Percentiles rank a stretch among this genome's conserved stretches.
These are phyloP conservation scores for Ferdinandea cuprea DNA, from an alignment of 2,888 invertebrate genomes.

Conservation along the genomic window DNA sequence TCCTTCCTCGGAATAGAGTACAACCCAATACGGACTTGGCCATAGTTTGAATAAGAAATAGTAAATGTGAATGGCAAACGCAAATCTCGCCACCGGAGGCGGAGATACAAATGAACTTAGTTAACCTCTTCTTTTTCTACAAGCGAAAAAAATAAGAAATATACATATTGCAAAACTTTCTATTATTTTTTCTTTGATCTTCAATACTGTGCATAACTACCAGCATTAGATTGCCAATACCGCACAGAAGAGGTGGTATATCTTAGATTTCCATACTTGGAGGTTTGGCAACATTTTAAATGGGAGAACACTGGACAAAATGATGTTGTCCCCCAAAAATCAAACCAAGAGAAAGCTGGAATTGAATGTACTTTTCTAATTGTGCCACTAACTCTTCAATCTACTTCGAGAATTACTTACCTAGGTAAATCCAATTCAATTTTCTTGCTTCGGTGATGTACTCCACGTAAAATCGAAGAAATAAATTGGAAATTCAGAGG, in stretches of 20 bases:
- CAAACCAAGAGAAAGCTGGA: slow-evolving; percentile 36
- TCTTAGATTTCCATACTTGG: slow-evolving; percentile 12
- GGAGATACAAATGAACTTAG: slow-evolving; percentile 33
- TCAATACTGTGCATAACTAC: slow-evolving; percentile 3
- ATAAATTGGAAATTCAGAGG: slow-evolving; percentile 26
- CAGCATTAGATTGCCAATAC: not conserved
- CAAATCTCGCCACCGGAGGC: slow-evolving; percentile 21
- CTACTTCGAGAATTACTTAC: slow-evolving; percentile 43
- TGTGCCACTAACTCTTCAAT: slow-evolving; percentile 45
- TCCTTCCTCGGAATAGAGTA: too few species aligned
- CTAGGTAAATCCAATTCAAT: slow-evolving; percentile 26
- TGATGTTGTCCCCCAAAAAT: too few species aligned
- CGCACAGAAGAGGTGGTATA: not conserved
- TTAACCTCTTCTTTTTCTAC: slow-evolving; percentile 36
- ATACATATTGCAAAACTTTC: slow-evolving; percentile 69
- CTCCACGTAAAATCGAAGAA: slow-evolving; percentile 20
- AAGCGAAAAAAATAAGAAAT: slow-evolving; percentile 36
- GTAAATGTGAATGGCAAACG: slow-evolving; percentile 50
- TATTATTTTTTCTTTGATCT: slow-evolving; percentile 24
- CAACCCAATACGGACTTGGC: not conserved
- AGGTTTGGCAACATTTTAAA: not conserved
- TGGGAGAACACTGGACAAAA: not conserved
- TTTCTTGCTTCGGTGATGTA: slow-evolving; percentile 18
- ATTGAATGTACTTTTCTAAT: slow-evolving; percentile 25
- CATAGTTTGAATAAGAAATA: slow-evolving; percentile 32